Evolutionary conservation across 2,888 invertebrate species (phyloP), one percentile per base, ranked within the genome.

Genomic region (Mamestra brassicae): DNA sequence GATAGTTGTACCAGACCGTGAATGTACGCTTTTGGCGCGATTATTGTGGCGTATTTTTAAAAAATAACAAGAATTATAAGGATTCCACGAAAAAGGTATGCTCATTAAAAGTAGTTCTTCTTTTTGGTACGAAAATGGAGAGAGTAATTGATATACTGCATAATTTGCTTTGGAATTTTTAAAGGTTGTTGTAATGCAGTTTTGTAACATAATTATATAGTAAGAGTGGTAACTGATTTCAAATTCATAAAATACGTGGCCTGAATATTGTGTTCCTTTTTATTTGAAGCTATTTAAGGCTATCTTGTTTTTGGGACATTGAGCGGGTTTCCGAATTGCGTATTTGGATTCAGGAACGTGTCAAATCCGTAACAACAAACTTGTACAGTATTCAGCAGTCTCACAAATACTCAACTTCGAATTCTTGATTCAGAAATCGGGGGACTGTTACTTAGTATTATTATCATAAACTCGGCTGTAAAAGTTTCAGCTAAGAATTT

Each of bases 1-100:
- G 90, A 92, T 92, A 89, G 90, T 92, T 89, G 89, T 90, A 92
- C 88, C 92, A 92, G 92, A 92, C 92, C 92, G 92, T 92, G 87
- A 92, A 92, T 86, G 77, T 81, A 76, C 81, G 77, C 85, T 85
- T 87, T 85, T 87, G 80, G 85, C 66, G 74, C 83, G 74, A 78
- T 81, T 86, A 89, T 88, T 88, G 81, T 83, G 84, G 86, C 74
- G 85, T 86, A 80, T 89, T 87, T 88, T 87, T 84, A 80, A 76
- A 26, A 83, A 86, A 87, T 86, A 81, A 80, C 80, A 69, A 84
- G 68, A 84, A 88, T 85, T 85, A 83, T 82, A 86, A 80, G 78
- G 78, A 77, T 83, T 81, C 78, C 38, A 63, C 74, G 80, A 81
- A 87, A 86, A 86, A 85, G 74, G 81, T 83, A 64, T 67, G 78